phyloP scores from a whole-genome alignment of 2,888 invertebrate genomes.

The Meandrusa payeni region DNA sequence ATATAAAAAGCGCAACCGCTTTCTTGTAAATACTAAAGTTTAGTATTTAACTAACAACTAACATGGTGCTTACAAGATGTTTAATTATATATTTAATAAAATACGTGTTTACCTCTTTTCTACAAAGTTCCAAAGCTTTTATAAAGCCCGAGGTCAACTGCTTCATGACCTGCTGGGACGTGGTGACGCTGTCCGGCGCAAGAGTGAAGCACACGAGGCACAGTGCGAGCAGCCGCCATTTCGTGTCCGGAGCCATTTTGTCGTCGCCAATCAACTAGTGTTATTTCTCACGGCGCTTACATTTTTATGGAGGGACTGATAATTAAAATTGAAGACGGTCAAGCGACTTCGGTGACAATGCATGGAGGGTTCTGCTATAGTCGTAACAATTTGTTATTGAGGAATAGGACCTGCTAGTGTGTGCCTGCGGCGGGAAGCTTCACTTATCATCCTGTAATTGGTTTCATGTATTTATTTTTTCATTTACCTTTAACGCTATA shows the following conservation, averaged over 20 bases:
- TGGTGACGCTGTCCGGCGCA: constrained; percentile 24
- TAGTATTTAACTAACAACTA: no score
- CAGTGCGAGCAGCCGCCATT: constrained; percentile 38
- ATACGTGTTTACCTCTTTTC: constrained; percentile 59
- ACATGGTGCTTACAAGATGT: no score
- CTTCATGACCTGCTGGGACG: constrained; percentile 55
- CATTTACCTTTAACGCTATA: no score
- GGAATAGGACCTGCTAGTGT: no score
- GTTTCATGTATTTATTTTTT: no score
- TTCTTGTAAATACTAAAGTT: no score
- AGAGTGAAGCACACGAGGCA: constrained; percentile 27
- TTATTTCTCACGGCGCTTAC: constrained; percentile 1
- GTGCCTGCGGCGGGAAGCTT: no score
- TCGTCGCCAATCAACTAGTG: constrained; percentile 1
- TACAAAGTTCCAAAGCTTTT: constrained; percentile 50
- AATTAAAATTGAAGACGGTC: constrained; percentile 6
- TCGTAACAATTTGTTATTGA: no score
- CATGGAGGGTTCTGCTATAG: constrained; percentile 1
- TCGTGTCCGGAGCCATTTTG: constrained; percentile 39
- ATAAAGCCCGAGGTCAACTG: constrained; percentile 52
- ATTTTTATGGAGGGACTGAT: constrained; percentile 8
- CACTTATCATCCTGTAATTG: no score
- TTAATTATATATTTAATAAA: no score
- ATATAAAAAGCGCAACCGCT: no score
- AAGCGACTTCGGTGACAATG: no score